These are phyloP conservation scores for Carlito syrichta DNA, from an alignment of 2,113 vertebrate species.

Conservation along the genomic window DNA sequence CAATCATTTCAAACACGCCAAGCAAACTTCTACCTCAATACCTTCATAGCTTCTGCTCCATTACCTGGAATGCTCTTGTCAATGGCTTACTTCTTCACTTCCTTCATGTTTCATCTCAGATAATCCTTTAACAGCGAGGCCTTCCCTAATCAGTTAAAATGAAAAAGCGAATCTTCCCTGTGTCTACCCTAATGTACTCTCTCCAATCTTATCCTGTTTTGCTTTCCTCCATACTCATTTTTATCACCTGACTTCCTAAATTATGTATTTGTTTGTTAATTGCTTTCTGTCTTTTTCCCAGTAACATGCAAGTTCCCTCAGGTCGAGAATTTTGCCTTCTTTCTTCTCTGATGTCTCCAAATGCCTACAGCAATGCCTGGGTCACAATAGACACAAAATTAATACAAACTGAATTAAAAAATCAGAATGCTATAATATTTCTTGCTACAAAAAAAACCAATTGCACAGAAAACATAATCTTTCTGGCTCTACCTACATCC, in stretches of 20 bases:
- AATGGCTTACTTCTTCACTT: background rate
- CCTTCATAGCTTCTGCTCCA: background rate
- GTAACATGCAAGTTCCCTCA: background rate
- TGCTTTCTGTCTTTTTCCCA: background rate
- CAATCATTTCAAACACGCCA: background rate
- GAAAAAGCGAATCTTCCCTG: background rate
- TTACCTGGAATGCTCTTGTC: background rate
- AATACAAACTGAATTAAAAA: background rate
- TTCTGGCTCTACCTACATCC: background rate
- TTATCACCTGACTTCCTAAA: background rate
- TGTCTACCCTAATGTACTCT: background rate
- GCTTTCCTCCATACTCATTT: background rate
- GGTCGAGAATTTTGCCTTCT: background rate
- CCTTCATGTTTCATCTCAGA: background rate
- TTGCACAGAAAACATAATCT: background rate
- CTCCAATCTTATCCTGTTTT: background rate
- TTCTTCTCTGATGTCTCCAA: background rate
- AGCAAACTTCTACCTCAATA: background rate
- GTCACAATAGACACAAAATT: background rate
- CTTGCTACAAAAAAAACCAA: background rate
- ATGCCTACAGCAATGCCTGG: background rate
- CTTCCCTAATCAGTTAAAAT: background rate
- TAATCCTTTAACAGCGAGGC: background rate
- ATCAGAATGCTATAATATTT: background rate
- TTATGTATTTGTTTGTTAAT: background rate